Evolutionary conservation across 2,113 vertebrate genomes (phyloP).

Genomic region (Pagrus major): DNA sequence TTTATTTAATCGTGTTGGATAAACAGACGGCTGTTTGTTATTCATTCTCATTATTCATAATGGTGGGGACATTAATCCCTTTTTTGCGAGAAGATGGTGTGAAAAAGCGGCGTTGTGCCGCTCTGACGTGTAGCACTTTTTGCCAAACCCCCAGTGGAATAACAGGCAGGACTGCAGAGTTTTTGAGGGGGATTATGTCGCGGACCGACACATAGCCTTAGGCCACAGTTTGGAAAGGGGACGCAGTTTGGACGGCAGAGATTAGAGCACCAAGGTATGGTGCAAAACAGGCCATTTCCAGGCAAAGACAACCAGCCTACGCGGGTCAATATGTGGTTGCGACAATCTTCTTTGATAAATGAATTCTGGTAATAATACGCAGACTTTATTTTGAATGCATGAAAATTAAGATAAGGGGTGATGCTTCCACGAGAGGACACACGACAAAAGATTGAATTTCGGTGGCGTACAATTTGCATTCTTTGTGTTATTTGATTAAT

Average conservation of each 20-base stretch:
- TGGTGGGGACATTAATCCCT: slow-evolving; percentile 73
- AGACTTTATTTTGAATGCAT: slow-evolving; percentile 35
- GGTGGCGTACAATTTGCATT: slow-evolving; percentile 15
- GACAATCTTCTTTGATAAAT: slow-evolving; percentile 34
- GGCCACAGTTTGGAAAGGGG: slow-evolving; percentile 78
- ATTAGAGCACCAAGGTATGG: slow-evolving; percentile 76
- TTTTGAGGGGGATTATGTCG: slow-evolving; percentile 77
- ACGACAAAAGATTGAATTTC: slow-evolving; percentile 22
- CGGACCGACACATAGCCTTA: slow-evolving; percentile 74
- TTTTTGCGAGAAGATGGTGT: slow-evolving; percentile 69
- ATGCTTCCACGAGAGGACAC: slow-evolving; percentile 14
- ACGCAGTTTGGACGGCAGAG: slow-evolving; percentile 76
- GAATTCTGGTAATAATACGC: slow-evolving; percentile 36
- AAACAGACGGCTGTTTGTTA: slow-evolving; percentile 77
- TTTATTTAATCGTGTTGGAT: slow-evolving; percentile 57
- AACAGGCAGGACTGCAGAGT: slow-evolving; percentile 58
- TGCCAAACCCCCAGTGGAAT: slow-evolving; percentile 78
- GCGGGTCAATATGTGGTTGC: slow-evolving; percentile 42
- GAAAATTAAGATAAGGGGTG: slow-evolving; percentile 48
- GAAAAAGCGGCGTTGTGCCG: slow-evolving; percentile 62
- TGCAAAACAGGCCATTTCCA: slow-evolving; percentile 53
- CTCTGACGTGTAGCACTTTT: slow-evolving; percentile 58
- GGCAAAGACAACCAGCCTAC: slow-evolving; percentile 26
- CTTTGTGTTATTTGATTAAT: slow-evolving; percentile 42
- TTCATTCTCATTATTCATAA: slow-evolving; percentile 79